These are phyloP conservation scores for Agriopis leucophaearia DNA, from an alignment of 2,888 invertebrate genomes.

Conservation along the genomic window DNA sequence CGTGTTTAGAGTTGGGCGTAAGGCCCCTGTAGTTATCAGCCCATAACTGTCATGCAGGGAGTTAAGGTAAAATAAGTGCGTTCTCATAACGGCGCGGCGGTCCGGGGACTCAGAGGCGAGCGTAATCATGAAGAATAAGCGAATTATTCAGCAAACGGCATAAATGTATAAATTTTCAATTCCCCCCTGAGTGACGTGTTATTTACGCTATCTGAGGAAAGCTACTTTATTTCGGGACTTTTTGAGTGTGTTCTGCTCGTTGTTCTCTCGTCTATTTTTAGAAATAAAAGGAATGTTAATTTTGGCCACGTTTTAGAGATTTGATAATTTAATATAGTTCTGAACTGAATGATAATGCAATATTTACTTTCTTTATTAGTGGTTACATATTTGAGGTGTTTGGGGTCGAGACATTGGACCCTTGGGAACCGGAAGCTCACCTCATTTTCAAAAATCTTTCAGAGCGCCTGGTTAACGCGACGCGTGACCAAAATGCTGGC, in stretches of 20 bases:
- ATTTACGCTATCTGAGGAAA: constrained; percentile 60
- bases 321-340: no score
- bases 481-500: no score
- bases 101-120: constrained; percentile 46
- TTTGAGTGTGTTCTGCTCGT: constrained; percentile 23
- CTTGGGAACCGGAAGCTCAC: no score
- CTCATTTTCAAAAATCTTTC: no score
- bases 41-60: constrained; percentile 1
- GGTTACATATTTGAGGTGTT: no score
- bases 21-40: not conserved
- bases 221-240: constrained; percentile 41
- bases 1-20: no score
- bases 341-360: no score
- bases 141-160: constrained; percentile 44
- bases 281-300: not conserved
- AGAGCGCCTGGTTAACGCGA: no score
- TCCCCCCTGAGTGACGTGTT: constrained; percentile 56
- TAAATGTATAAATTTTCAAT: constrained; percentile 63
- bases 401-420: no score
- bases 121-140: constrained; percentile 49
- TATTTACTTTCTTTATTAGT: no score
- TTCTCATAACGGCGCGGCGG: constrained; percentile 34
- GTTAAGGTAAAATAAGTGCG: constrained; percentile 17
- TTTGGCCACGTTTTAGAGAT: no score
- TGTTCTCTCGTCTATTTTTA: not conserved